A percentile compares a stretch with the other conserved stretches of the same genome.
Conservation (phyloP, 2,888 invertebrate genomes). For the Cephus pulcher region DNA sequence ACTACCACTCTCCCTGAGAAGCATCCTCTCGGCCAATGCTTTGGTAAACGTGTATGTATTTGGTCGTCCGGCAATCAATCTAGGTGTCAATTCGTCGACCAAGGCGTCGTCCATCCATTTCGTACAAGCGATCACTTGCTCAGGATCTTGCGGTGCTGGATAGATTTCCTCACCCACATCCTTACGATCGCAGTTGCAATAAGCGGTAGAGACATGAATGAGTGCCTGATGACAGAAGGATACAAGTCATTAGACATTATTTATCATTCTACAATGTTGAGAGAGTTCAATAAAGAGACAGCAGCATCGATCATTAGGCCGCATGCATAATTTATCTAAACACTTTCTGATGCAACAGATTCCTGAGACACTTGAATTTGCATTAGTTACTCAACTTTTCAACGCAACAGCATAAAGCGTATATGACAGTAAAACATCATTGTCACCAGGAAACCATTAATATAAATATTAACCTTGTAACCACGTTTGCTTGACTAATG, state of each 20-base stretch:
- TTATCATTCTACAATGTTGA: too few relatives aligned
- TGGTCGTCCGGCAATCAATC: slow-evolving; percentile 70
- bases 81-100: slow-evolving; percentile 65
- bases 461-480: not conserved
- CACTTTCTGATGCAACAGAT: too few relatives aligned
- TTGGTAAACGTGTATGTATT: slow-evolving; percentile 83
- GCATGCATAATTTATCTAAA: too few relatives aligned
- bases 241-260: not conserved
- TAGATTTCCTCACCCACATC: slow-evolving; percentile 74
- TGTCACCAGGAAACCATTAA: too few relatives aligned
- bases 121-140: slow-evolving; percentile 68
- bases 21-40: slow-evolving; percentile 76
- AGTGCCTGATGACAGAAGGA: slow-evolving; percentile 64
- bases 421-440: too few relatives aligned
- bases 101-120: slow-evolving; percentile 66
- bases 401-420: too few relatives aligned
- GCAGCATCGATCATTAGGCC: too few relatives aligned
- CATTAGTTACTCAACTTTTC: too few relatives aligned
- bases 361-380: too few relatives aligned
- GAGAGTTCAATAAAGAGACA: too few relatives aligned
- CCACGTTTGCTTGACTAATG: not conserved
- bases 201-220: slow-evolving; percentile 80
- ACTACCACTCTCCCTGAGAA: slow-evolving; percentile 70
- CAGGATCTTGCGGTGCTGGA: slow-evolving; percentile 68
- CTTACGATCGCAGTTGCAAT: slow-evolving; percentile 76